phyloP scores from a whole-genome alignment of 2,888 invertebrate genomes.

The Xanthorhoe designata region DNA sequence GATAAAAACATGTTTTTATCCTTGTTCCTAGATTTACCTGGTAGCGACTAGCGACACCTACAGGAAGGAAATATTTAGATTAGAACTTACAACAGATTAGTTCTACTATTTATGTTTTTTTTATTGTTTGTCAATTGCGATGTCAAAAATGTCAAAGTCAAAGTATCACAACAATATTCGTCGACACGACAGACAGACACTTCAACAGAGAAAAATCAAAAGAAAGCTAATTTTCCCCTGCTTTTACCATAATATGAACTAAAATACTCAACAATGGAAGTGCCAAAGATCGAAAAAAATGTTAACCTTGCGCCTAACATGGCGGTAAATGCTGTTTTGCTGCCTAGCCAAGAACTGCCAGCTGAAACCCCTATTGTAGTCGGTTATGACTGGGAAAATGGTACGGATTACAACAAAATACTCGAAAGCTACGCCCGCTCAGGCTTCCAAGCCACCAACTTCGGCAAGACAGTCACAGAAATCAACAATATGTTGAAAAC shows the following conservation, averaged over 20 bases:
- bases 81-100: no score
- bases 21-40: no score
- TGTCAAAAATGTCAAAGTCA: background rate
- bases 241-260: constrained; percentile 23
- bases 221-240: constrained; percentile 4
- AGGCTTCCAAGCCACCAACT: constrained; percentile 99
- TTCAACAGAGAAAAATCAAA: constrained; percentile 1
- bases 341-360: constrained; percentile 88
- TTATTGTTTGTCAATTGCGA: background rate
- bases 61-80: no score
- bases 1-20: no score
- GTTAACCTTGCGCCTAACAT: constrained; percentile 73
- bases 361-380: constrained; percentile 88
- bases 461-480: constrained; percentile 95
- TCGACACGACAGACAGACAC: background rate
- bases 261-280: constrained; percentile 58
- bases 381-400: constrained; percentile 97
- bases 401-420: constrained; percentile 93
- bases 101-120: no score
- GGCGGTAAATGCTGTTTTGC: constrained; percentile 90
- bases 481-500: constrained; percentile 95
- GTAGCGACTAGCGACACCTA: constrained; percentile 16
- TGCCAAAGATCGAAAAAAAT: constrained; percentile 56
- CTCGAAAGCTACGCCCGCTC: constrained; percentile 91
- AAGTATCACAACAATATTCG: background rate